Conservation (phyloP, 1,140 invertebrate species). For the Lysiphlebus fabarum region DNA sequence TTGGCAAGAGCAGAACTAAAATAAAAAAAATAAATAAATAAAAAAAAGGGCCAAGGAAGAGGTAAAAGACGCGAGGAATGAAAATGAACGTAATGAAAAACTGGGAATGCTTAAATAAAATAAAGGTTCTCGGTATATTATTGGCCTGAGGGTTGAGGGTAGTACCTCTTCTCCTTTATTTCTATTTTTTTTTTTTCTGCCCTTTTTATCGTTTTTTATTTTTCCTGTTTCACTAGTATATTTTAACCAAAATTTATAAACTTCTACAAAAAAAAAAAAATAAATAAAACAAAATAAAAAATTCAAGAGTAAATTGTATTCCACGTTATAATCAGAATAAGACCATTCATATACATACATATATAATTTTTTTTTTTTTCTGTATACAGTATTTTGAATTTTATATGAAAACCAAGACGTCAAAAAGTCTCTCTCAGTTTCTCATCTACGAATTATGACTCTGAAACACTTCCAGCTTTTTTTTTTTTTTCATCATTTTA, state of each 20-base stretch:
- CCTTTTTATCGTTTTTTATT: slow-evolving; percentile 7
- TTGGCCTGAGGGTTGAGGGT: slow-evolving; percentile 34
- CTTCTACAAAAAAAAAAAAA: background rate
- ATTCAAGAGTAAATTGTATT: slow-evolving; percentile 21
- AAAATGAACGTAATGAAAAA: slow-evolving; percentile 54
- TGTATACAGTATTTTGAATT: slow-evolving; percentile 26
- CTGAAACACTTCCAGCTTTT: too few species aligned
- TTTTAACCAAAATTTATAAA: slow-evolving; percentile 15
- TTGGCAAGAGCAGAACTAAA: too few species aligned
- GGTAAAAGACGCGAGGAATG: slow-evolving; percentile 28
- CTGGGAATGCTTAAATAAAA: slow-evolving; percentile 53
- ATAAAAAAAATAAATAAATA: too few species aligned
- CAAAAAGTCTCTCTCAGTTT: background rate
- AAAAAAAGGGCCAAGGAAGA: background rate
- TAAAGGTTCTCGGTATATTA: slow-evolving; percentile 52
- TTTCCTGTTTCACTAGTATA: slow-evolving; percentile 9
- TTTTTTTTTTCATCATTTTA: too few species aligned
- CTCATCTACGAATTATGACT: too few species aligned
- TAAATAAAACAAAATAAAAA: background rate
- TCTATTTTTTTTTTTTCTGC: slow-evolving; percentile 12
- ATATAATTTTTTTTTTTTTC: slow-evolving; percentile 1
- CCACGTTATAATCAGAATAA: slow-evolving; percentile 24
- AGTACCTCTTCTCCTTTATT: slow-evolving; percentile 19
- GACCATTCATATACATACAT: slow-evolving; percentile 19
- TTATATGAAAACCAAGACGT: slow-evolving; percentile 12